A percentile compares a stretch with the other conserved stretches of the same genome.
These are phyloP conservation scores for Heliornis fulica DNA, from an alignment of 2,113 vertebrate genomes.

Conservation along the genomic window DNA sequence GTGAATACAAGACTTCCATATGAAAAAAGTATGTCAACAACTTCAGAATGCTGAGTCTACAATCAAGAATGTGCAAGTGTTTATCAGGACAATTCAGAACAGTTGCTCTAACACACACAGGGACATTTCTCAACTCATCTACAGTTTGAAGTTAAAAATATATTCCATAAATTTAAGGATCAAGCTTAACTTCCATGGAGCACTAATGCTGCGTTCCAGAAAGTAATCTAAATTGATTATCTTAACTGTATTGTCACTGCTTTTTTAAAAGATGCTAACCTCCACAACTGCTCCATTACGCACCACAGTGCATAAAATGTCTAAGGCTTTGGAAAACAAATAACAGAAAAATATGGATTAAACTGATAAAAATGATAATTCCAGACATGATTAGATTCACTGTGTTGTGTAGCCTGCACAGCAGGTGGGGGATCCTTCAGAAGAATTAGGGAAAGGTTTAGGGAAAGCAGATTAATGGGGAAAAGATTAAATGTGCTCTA, in stretches of 20 bases:
- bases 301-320: slow-evolving; percentile 33
- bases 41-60: neutral
- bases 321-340: slow-evolving; percentile 64
- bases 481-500: slow-evolving; percentile 77
- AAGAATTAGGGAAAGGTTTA: slow-evolving; percentile 80
- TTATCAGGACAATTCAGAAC: neutral
- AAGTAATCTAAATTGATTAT: slow-evolving; percentile 68
- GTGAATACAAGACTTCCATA: neutral
- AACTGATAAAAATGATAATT: slow-evolving; percentile 76
- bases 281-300: slow-evolving; percentile 64
- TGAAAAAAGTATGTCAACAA: neutral
- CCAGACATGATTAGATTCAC: slow-evolving; percentile 77
- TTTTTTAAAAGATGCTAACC: slow-evolving; percentile 8
- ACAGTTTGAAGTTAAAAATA: slow-evolving; percentile 20
- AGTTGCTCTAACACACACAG: neutral
- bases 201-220: slow-evolving; percentile 50
- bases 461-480: slow-evolving; percentile 77
- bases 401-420: slow-evolving; percentile 70
- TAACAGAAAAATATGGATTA: slow-evolving; percentile 75
- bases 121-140: neutral
- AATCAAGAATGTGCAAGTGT: neutral
- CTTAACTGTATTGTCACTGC: slow-evolving; percentile 54
- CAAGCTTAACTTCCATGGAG: slow-evolving; percentile 20
- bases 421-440: slow-evolving; percentile 76
- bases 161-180: slow-evolving; percentile 39